phyloP scores from a whole-genome alignment of 2,888 invertebrate species.

The Eupithecia vulgata region DNA sequence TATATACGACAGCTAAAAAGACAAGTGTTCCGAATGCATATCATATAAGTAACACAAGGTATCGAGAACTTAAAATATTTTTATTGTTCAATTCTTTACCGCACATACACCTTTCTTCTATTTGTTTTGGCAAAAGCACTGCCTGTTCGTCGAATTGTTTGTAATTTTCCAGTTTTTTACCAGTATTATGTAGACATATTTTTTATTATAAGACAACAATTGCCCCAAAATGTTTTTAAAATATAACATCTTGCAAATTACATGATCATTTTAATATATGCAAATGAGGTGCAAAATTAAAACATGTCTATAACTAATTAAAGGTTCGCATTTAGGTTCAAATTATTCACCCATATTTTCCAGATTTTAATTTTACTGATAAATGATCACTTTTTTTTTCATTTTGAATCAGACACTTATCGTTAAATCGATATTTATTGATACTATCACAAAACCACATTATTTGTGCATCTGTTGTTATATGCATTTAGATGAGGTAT shows the following conservation, averaged over 20 bases:
- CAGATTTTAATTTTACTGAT: neutral
- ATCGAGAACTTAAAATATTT: neutral
- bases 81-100: constrained; percentile 8
- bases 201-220: neutral
- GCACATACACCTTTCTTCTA: neutral
- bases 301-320: neutral
- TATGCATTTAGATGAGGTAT: constrained; percentile 24
- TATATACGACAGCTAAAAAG: constrained; percentile 25
- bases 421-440: neutral
- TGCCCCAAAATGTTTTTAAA: neutral
- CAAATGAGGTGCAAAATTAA: neutral
- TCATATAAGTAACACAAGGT: constrained; percentile 23
- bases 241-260: neutral
- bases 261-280: neutral
- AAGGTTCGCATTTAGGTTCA: neutral
- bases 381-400: no score
- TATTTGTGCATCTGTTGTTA: constrained; percentile 11
- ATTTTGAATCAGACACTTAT: neutral
- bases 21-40: constrained; percentile 25
- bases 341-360: neutral
- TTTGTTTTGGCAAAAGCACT: neutral
- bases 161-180: neutral
- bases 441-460: neutral
- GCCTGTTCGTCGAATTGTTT: neutral
- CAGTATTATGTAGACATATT: neutral